Percentiles rank a stretch among this genome's conserved stretches.
Conservation (phyloP, 2,797 vertebrate species). For the Amblyraja radiata region DNA sequence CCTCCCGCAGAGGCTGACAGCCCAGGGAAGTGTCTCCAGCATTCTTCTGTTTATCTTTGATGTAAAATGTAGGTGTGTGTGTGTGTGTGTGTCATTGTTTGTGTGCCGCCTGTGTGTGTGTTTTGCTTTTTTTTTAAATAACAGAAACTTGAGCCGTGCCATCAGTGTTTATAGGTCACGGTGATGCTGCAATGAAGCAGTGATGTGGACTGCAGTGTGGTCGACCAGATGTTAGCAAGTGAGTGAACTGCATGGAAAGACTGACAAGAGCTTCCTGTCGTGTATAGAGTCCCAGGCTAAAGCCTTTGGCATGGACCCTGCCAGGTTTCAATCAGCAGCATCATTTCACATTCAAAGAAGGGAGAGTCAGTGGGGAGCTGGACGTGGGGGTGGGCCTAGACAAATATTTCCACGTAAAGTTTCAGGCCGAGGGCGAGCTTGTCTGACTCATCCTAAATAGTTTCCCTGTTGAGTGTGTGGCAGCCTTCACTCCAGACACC, state of each 20-base stretch:
- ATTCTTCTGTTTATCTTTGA: background rate
- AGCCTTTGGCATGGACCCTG: background rate
- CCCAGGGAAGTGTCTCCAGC: background rate
- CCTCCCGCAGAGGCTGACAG: background rate
- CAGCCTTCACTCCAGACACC: background rate
- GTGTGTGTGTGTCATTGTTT: background rate
- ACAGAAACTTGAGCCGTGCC: background rate
- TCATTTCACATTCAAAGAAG: background rate
- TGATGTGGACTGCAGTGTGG: constrained; percentile 4
- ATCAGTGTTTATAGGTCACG: background rate
- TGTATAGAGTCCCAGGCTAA: background rate
- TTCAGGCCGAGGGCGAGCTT: background rate
- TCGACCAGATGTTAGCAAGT: constrained; percentile 16
- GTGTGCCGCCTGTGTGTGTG: background rate
- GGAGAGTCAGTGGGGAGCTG: background rate
- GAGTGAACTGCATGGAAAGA: constrained; percentile 24
- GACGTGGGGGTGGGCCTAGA: background rate
- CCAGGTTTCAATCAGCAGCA: constrained; percentile 20
- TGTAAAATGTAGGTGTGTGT: background rate
- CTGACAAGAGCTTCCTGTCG: constrained; percentile 20
- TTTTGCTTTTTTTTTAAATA: background rate
- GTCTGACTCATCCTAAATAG: constrained; percentile 18
- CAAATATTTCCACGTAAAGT: constrained; percentile 16
- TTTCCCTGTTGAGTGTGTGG: background rate
- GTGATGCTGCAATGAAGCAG: background rate